Evolutionary conservation across 2,113 vertebrate species (phyloP).

Genomic region (Oceanodroma tethys): DNA sequence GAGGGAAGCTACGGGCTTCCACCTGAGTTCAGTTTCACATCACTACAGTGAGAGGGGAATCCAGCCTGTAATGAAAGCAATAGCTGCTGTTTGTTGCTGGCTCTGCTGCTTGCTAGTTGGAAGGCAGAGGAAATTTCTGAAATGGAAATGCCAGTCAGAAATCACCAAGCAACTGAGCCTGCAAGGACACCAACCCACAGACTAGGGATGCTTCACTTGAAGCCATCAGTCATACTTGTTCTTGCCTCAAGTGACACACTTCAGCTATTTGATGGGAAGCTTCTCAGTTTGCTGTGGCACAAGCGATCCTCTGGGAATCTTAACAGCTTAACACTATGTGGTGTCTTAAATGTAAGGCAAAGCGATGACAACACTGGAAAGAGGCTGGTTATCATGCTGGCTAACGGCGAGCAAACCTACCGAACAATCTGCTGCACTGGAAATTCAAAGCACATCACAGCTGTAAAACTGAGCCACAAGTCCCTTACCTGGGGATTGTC

Average conservation of each 20-base stretch:
- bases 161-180: neutral
- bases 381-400: neutral
- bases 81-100: neutral
- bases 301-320: neutral
- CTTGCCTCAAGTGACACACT: neutral
- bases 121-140: neutral
- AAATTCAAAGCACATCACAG: neutral
- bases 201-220: neutral
- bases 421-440: neutral
- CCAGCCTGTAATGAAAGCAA: neutral
- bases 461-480: neutral
- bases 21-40: neutral
- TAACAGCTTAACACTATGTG: neutral
- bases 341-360: neutral
- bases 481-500: constrained; percentile 91
- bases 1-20: neutral
- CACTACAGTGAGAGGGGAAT: neutral
- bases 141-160: neutral
- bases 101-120: neutral
- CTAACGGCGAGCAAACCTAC: neutral
- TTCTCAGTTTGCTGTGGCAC: neutral
- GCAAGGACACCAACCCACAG: neutral
- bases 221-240: neutral
- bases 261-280: neutral
- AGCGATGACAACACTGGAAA: neutral